Percentiles rank a stretch among this genome's conserved stretches.
These are phyloP conservation scores for Sarcophaga rosellei DNA, from an alignment of 2,888 invertebrate species.

Conservation along the genomic window DNA sequence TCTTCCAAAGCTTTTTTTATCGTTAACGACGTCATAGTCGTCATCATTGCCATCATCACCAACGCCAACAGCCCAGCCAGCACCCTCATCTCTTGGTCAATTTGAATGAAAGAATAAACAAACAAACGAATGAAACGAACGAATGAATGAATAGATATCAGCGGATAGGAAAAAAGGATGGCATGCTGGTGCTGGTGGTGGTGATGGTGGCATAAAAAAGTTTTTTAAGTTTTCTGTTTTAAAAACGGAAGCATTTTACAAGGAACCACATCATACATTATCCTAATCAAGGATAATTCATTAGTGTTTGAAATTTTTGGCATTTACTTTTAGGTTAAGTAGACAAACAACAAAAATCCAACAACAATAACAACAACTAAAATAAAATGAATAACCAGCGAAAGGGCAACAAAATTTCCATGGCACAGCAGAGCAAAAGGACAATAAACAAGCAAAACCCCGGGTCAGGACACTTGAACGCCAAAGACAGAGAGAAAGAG, in stretches of 20 bases:
- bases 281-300: constrained; percentile 81
- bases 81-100: constrained; percentile 64
- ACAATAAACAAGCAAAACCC: not conserved
- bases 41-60: constrained; percentile 45
- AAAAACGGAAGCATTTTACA: constrained; percentile 67
- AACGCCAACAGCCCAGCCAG: constrained; percentile 37
- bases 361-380: not conserved
- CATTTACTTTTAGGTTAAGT: constrained; percentile 72
- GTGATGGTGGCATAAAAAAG: not conserved
- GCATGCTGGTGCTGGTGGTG: too few relatives aligned
- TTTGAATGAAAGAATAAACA: constrained; percentile 25
- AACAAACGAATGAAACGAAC: too few relatives aligned
- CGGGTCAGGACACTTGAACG: not conserved
- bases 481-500: not conserved
- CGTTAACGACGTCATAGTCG: constrained; percentile 38
- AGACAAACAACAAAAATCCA: constrained; percentile 54
- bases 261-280: constrained; percentile 80
- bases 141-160: not conserved
- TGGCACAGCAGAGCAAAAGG: too few relatives aligned
- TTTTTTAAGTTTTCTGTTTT: not conserved
- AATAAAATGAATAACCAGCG: constrained; percentile 2
- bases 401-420: constrained; percentile 2
- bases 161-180: constrained; percentile 22
- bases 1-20: constrained; percentile 22
- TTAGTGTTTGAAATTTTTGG: constrained; percentile 80